These are phyloP conservation scores for Leptinotarsa texana DNA, from an alignment of 1,140 invertebrate species.

Conservation along the genomic window DNA sequence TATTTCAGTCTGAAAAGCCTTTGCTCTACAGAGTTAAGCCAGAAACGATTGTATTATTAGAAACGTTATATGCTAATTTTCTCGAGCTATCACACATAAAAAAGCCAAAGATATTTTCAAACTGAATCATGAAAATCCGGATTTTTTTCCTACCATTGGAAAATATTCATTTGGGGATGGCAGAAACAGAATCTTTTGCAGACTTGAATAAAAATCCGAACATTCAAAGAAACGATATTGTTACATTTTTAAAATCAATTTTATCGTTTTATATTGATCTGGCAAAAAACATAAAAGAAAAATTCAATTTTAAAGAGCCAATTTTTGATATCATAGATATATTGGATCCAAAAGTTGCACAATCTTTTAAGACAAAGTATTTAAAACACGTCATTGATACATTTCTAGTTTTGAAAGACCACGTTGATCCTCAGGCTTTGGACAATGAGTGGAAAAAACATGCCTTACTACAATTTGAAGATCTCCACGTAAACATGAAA, in stretches of 20 bases:
- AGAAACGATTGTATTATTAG: conserved; percentile 35
- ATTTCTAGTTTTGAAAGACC: conserved; percentile 23
- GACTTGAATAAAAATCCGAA: conserved; percentile 3
- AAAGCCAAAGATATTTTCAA: conserved; percentile 23
- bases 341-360: conserved; percentile 23
- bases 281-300: conserved; percentile 9
- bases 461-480: conserved; percentile 15
- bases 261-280: conserved; percentile 19
- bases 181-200: conserved; percentile 8
- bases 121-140: conserved; percentile 25
- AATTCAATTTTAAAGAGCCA: conserved; percentile 13
- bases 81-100: conserved; percentile 19
- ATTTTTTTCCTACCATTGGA: conserved; percentile 21
- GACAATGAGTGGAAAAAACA: conserved; percentile 27
- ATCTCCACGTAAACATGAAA: not conserved
- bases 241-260: conserved; percentile 11
- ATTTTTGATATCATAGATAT: conserved; percentile 20
- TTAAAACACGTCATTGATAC: not conserved
- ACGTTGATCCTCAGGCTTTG: conserved; percentile 14
- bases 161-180: conserved; percentile 28
- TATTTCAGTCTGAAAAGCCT: conserved; percentile 49
- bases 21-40: conserved; percentile 46
- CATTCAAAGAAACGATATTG: conserved; percentile 2
- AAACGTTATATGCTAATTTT: conserved; percentile 25
- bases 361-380: conserved; percentile 22